A percentile compares a stretch with the other conserved stretches of the same genome.
Conservation (phyloP, 2,113 vertebrate genomes). For the Sus scrofa region DNA sequence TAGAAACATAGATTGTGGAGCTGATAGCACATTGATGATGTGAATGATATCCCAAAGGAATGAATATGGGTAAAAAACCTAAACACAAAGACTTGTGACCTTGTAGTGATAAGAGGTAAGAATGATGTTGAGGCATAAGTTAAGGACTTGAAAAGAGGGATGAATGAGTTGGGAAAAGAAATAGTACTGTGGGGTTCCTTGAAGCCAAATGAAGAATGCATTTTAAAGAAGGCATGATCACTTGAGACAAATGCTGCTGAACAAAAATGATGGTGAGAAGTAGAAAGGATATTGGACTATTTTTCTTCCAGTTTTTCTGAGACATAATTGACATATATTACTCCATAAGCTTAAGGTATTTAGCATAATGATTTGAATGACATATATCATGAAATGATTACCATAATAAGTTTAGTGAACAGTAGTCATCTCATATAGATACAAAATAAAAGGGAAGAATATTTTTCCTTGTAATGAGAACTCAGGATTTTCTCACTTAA, state of each 20-base stretch:
- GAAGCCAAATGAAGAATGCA: background rate
- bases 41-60: background rate
- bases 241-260: background rate
- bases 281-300: background rate
- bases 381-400: background rate
- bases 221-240: background rate
- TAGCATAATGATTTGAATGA: background rate
- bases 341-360: background rate
- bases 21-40: background rate
- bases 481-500: background rate
- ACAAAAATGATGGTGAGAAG: background rate
- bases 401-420: background rate
- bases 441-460: background rate
- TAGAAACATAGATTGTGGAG: background rate
- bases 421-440: background rate
- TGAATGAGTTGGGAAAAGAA: background rate
- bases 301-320: background rate
- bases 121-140: background rate
- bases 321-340: background rate
- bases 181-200: background rate
- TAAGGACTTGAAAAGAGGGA: background rate
- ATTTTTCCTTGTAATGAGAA: background rate
- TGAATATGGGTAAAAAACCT: background rate
- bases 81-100: background rate
- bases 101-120: background rate